Conservation (phyloP, 2,888 invertebrate genomes). For the Drosophila setosimentum region DNA sequence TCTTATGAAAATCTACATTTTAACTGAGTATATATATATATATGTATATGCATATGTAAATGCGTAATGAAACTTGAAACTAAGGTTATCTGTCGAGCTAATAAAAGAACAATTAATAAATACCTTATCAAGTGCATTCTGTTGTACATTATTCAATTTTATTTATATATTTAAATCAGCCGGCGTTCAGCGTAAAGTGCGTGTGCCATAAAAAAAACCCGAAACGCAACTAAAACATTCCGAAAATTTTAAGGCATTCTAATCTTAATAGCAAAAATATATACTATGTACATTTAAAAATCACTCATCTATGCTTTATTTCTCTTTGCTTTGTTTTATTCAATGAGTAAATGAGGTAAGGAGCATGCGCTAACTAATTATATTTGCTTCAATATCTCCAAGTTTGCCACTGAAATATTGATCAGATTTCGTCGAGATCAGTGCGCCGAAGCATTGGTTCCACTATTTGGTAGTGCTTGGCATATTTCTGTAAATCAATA, state of each 20-base stretch:
- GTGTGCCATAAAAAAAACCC: slow-evolving; percentile 30
- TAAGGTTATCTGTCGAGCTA: slow-evolving; percentile 33
- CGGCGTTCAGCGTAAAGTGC: slow-evolving; percentile 11
- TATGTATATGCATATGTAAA: not conserved
- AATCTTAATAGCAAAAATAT: slow-evolving; percentile 13
- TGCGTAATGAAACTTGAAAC: slow-evolving; percentile 4
- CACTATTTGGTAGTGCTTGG: slow-evolving; percentile 67
- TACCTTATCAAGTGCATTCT: slow-evolving; percentile 51
- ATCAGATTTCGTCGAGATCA: slow-evolving; percentile 23
- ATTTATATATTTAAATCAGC: slow-evolving; percentile 6
- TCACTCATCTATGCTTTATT: slow-evolving; percentile 9
- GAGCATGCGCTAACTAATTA: not conserved
- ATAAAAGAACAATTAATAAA: slow-evolving; percentile 16
- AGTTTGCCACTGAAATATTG: not conserved
- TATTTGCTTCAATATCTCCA: not conserved
- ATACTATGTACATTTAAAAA: slow-evolving; percentile 2
- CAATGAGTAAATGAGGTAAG: not conserved
- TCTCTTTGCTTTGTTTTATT: slow-evolving; percentile 6
- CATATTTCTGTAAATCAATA: slow-evolving; percentile 71
- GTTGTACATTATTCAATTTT: slow-evolving; percentile 7
- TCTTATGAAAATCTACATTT: not conserved
- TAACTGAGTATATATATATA: not conserved
- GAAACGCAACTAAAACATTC: slow-evolving; percentile 49
- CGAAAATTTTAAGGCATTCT: slow-evolving; percentile 21
- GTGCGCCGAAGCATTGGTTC: slow-evolving; percentile 67